Evolutionary conservation across 2,888 invertebrate genomes (phyloP).

Genomic region (Strigamia transsilvanica): DNA sequence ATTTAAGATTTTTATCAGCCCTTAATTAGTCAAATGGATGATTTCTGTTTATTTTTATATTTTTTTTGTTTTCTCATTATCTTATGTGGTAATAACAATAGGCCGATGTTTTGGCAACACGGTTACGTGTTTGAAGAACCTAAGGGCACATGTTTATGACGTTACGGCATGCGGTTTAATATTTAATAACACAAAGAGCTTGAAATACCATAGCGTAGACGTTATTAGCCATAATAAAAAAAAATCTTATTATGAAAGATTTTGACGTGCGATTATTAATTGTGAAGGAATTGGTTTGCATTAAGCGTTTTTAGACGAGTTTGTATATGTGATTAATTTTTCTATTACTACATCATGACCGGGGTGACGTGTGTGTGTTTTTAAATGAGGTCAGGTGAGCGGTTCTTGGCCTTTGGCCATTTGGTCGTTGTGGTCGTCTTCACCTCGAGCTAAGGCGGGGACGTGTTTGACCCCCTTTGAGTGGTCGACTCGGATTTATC

Average conservation of each 20-base stretch:
- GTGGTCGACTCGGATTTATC: slow-evolving; percentile 33
- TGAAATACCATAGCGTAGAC: neutral
- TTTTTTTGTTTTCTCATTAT: neutral
- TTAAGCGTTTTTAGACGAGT: neutral
- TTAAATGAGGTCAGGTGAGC: slow-evolving; percentile 49
- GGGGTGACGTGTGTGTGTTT: slow-evolving; percentile 35
- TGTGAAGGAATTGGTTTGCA: neutral
- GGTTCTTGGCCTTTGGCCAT: slow-evolving; percentile 49
- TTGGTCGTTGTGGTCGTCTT: slow-evolving; percentile 40
- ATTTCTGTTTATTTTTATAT: neutral
- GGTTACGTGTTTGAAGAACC: neutral
- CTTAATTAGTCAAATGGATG: slow-evolving; percentile 1
- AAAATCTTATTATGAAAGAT: too few relatives aligned
- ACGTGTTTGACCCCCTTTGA: slow-evolving; percentile 27
- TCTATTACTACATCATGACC: slow-evolving; percentile 42
- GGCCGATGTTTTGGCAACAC: neutral
- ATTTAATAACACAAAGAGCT: neutral
- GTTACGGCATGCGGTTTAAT: neutral
- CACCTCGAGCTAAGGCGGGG: slow-evolving; percentile 4
- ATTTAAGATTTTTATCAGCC: neutral
- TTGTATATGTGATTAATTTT: slow-evolving; percentile 33
- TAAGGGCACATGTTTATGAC: slow-evolving; percentile 11
- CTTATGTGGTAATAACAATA: neutral
- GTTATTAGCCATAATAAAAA: too few relatives aligned
- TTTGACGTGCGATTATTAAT: neutral